phyloP scores from a whole-genome alignment of 2,888 invertebrate genomes.

The Andrena haemorrhoa region DNA sequence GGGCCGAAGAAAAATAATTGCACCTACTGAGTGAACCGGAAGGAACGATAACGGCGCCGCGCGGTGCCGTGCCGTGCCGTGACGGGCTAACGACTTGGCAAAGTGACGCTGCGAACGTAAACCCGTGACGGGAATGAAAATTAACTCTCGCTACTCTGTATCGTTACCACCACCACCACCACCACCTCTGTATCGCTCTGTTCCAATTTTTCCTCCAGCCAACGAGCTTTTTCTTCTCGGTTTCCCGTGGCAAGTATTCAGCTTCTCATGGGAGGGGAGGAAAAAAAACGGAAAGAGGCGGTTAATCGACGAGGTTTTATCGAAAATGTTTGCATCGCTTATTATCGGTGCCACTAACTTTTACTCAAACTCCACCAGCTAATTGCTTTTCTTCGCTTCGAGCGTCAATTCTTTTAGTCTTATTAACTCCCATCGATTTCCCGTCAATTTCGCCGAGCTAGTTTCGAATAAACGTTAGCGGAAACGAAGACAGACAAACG shows the following conservation, averaged over 20 bases:
- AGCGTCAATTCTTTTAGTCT: slow-evolving; percentile 40
- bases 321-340: slow-evolving; percentile 19
- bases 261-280: neutral
- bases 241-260: neutral
- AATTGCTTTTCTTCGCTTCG: slow-evolving; percentile 45
- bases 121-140: slow-evolving; percentile 39
- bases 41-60: slow-evolving; percentile 52
- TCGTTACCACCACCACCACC: neutral
- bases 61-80: too few species aligned
- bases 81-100: slow-evolving; percentile 44
- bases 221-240: neutral
- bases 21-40: slow-evolving; percentile 55
- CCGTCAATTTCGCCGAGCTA: slow-evolving; percentile 33
- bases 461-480: slow-evolving; percentile 17
- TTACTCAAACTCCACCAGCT: slow-evolving; percentile 29
- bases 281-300: neutral
- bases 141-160: slow-evolving; percentile 23
- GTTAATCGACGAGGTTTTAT: neutral
- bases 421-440: slow-evolving; percentile 54
- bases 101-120: slow-evolving; percentile 35
- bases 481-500: slow-evolving; percentile 6
- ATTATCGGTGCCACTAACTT: slow-evolving; percentile 36
- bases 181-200: too few species aligned
- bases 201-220: too few species aligned
- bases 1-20: slow-evolving; percentile 63